phyloP scores from a whole-genome alignment of 2,888 invertebrate genomes.

The Entomobrya proxima region DNA sequence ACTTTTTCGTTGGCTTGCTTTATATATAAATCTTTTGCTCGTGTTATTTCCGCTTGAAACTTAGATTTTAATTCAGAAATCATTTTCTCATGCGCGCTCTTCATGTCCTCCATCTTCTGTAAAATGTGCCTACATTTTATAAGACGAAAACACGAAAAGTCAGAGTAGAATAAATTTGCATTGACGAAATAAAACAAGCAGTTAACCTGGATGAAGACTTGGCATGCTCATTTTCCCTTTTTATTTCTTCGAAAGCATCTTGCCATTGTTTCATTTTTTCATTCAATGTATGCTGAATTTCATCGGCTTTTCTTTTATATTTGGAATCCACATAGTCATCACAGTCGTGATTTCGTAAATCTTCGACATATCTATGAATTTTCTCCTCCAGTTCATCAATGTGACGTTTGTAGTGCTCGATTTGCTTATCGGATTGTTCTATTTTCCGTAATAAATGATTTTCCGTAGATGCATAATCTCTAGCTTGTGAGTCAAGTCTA shows the following conservation, averaged over 20 bases:
- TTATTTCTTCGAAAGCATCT: slow-evolving; percentile 47
- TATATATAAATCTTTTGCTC: neutral
- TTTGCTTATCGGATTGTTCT: slow-evolving; percentile 34
- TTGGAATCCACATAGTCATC: slow-evolving; percentile 70
- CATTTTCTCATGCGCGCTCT: neutral
- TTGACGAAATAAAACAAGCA: neutral
- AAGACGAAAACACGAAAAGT: neutral
- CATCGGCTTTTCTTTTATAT: slow-evolving; percentile 54
- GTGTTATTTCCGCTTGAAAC: slow-evolving; percentile 7
- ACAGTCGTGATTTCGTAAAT: slow-evolving; percentile 69
- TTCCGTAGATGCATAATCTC: slow-evolving; percentile 63
- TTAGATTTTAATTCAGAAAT: slow-evolving; percentile 16
- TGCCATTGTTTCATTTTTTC: slow-evolving; percentile 23
- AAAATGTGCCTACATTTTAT: slow-evolving; percentile 18
- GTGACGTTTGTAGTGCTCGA: slow-evolving; percentile 27
- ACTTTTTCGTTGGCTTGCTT: neutral
- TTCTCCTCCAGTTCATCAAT: slow-evolving; percentile 64
- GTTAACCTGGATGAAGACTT: slow-evolving; percentile 66
- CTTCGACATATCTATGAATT: slow-evolving; percentile 46
- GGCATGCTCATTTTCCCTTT: slow-evolving; percentile 65
- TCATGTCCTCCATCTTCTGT: slow-evolving; percentile 22
- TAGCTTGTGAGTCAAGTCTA: slow-evolving; percentile 57
- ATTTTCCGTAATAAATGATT: slow-evolving; percentile 52
- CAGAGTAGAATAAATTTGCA: neutral
- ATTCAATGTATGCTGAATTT: slow-evolving; percentile 45